These are phyloP conservation scores for Lucilia sericata DNA, from an alignment of 1,140 invertebrate species.

Conservation along the genomic window DNA sequence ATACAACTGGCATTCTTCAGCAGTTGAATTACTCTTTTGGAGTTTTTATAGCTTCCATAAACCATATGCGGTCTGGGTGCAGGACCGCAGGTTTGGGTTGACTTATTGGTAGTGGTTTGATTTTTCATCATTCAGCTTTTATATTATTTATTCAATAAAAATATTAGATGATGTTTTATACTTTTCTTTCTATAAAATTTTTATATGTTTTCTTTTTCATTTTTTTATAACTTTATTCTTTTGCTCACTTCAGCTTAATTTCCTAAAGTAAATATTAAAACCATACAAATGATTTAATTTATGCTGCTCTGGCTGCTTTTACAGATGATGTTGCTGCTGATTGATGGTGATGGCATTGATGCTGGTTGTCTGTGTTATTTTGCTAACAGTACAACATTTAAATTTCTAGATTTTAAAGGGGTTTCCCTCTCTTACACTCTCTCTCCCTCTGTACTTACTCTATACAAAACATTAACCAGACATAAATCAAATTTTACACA, in stretches of 20 bases:
- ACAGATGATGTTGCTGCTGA: neutral
- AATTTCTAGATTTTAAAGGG: too few relatives aligned
- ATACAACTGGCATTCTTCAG: too few relatives aligned
- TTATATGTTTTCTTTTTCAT: neutral
- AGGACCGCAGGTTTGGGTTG: neutral
- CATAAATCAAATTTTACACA: conserved; percentile 44
- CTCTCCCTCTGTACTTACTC: too few relatives aligned
- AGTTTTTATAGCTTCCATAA: too few relatives aligned
- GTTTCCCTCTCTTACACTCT: too few relatives aligned
- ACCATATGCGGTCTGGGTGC: neutral
- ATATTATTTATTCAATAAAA: conserved; percentile 21
- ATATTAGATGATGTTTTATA: neutral
- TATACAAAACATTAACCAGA: conserved; percentile 28
- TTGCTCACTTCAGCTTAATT: conserved; percentile 42
- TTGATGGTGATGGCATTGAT: neutral
- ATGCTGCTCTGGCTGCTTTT: neutral
- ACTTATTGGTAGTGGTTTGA: neutral
- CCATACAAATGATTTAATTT: conserved; percentile 42
- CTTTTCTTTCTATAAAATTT: neutral
- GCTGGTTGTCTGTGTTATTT: conserved; percentile 15
- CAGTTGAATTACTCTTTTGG: too few relatives aligned
- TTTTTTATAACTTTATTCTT: conserved; percentile 21
- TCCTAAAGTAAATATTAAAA: conserved; percentile 41
- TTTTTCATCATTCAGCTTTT: conserved; percentile 9
- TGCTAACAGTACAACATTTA: too few relatives aligned